A percentile compares a stretch with the other conserved stretches of the same genome.
Evolutionary conservation across 2,888 invertebrate species (phyloP).

Genomic region (Invenusta paracnida): DNA sequence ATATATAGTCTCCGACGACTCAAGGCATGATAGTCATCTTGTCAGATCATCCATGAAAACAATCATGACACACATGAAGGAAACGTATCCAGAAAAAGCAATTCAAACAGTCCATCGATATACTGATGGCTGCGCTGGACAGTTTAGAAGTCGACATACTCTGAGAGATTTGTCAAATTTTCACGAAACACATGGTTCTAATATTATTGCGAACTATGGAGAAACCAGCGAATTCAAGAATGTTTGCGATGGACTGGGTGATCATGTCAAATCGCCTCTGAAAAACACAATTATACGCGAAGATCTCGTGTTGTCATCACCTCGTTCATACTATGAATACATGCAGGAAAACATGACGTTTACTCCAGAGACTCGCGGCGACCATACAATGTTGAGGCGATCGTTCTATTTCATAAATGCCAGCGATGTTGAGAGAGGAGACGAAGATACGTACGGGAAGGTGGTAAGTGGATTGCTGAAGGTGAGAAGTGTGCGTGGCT

Average conservation of each 20-base stretch:
- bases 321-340: no score
- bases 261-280: not conserved
- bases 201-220: not conserved
- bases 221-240: not conserved
- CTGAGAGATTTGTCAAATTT: not conserved
- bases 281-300: no score
- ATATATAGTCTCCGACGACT: not conserved
- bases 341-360: not conserved
- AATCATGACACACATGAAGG: not conserved
- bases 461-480: not conserved
- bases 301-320: no score
- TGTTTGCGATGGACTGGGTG: not conserved
- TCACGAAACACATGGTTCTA: not conserved
- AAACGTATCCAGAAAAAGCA: not conserved
- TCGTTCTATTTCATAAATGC: not conserved
- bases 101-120: not conserved
- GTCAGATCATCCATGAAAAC: not conserved
- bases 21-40: not conserved
- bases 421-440: not conserved
- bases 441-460: not conserved
- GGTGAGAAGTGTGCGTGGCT: not conserved
- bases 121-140: not conserved
- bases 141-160: not conserved
- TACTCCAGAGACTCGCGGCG: not conserved
- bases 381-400: not conserved